Percentiles rank a stretch among this genome's conserved stretches.
Conservation (phyloP, 1,140 invertebrate genomes). For the Paraescarpia echinospica region DNA sequence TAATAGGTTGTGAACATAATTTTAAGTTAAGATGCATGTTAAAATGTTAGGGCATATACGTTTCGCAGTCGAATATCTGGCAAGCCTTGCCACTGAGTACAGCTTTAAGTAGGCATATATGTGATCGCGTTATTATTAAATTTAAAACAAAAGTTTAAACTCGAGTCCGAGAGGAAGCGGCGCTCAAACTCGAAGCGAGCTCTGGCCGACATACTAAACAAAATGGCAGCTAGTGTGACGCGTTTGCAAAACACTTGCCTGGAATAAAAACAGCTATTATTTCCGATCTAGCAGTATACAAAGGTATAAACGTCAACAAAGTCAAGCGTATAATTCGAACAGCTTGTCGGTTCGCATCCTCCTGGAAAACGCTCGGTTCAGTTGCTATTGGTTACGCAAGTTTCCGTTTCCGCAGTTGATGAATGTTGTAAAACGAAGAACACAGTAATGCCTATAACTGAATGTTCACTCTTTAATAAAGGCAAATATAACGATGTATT, state of each 20-base stretch:
- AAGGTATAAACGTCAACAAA: neutral
- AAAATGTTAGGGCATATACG: too few species aligned
- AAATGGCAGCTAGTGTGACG: too few species aligned
- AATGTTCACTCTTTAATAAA: neutral
- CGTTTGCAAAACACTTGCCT: neutral
- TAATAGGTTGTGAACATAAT: too few species aligned
- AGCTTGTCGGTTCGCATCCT: neutral
- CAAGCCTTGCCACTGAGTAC: too few species aligned
- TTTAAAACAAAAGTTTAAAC: too few species aligned
- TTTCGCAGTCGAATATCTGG: too few species aligned
- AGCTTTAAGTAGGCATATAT: too few species aligned
- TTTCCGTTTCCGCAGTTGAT: neutral
- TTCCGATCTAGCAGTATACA: neutral
- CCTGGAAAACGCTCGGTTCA: neutral
- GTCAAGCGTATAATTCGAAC: neutral
- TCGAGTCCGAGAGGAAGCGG: too few species aligned
- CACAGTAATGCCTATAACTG: neutral
- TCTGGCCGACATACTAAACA: too few species aligned
- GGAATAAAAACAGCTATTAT: neutral
- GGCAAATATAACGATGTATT: neutral
- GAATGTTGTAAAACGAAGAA: neutral
- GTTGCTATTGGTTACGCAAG: neutral
- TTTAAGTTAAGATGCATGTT: too few species aligned
- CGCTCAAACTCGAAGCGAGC: too few species aligned
- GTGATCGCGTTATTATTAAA: too few species aligned